Conservation (phyloP, 2,113 vertebrate species). For the Pituophis catenifer region DNA sequence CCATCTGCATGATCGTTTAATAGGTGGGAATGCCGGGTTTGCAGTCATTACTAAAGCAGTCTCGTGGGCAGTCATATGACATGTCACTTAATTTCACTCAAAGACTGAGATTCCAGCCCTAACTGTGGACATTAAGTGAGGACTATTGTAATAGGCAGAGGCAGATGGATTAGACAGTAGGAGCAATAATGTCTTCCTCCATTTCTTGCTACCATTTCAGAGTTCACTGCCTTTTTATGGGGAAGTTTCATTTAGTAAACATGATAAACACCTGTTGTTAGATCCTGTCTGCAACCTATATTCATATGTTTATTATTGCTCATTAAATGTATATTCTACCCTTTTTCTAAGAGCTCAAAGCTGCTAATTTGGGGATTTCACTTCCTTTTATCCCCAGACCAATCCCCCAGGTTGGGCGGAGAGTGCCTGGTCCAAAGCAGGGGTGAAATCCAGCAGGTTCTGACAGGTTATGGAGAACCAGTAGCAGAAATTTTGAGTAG, state of each 20-base stretch:
- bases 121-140: neutral
- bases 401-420: neutral
- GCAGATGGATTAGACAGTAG: neutral
- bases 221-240: neutral
- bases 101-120: neutral
- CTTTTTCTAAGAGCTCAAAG: neutral
- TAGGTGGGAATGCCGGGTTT: neutral
- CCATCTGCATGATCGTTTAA: neutral
- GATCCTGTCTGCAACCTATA: neutral
- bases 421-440: neutral
- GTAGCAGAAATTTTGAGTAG: too few relatives aligned
- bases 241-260: neutral
- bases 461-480: too few relatives aligned
- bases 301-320: neutral
- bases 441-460: too few relatives aligned
- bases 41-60: neutral
- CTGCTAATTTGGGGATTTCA: neutral
- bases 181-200: neutral
- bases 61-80: neutral
- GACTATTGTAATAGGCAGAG: neutral
- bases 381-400: neutral
- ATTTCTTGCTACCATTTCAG: neutral
- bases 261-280: too few relatives aligned
- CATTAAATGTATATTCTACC: neutral
- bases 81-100: too few relatives aligned